phyloP scores from a whole-genome alignment of 2,113 vertebrate genomes.

The Donacobius atricapilla region DNA sequence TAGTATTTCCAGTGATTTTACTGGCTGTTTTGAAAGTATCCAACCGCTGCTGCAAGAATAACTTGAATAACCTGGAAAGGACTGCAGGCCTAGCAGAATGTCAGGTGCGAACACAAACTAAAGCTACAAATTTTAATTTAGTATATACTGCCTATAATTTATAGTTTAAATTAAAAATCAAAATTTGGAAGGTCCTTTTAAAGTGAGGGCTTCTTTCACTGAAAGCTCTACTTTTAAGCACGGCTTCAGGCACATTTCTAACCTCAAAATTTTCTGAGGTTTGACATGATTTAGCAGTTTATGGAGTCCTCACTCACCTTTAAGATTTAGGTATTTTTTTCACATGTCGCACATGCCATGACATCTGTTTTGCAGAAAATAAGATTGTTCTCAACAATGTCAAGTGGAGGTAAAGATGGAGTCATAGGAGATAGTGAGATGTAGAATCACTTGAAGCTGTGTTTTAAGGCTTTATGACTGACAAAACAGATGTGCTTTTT shows the following conservation, averaged over 20 bases:
- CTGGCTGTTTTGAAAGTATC: not conserved
- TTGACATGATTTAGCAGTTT: not conserved
- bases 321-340: constrained; percentile 28
- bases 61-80: not conserved
- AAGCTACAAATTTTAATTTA: not conserved
- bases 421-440: not conserved
- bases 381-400: constrained; percentile 18
- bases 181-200: not conserved
- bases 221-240: not conserved
- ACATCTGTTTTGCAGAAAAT: constrained; percentile 35
- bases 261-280: not conserved
- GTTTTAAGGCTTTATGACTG: not conserved
- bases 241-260: not conserved
- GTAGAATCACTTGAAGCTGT: not conserved
- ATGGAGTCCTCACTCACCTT: not conserved
- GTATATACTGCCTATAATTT: not conserved
- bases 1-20: not conserved
- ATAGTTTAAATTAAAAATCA: not conserved
- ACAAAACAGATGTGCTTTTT: constrained; percentile 14
- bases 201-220: not conserved
- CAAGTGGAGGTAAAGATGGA: not conserved
- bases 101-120: not conserved
- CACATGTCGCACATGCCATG: not conserved
- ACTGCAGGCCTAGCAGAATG: not conserved
- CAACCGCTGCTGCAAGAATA: not conserved